A percentile compares a stretch with the other conserved stretches of the same genome.
Evolutionary conservation across 2,888 invertebrate genomes (phyloP).

Genomic region (Epistrophe eligans): DNA sequence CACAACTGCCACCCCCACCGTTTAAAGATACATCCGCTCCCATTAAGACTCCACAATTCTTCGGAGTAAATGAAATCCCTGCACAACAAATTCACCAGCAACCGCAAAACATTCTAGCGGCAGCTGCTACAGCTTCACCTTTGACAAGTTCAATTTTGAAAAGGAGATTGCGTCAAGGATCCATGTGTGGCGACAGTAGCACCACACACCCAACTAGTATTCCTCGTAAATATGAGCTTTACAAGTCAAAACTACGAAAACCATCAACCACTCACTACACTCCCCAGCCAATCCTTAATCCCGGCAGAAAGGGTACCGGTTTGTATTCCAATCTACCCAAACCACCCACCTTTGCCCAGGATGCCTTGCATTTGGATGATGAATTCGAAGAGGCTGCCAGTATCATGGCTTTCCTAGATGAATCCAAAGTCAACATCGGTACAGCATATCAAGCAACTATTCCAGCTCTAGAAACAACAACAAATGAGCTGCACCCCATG

Average conservation of each 20-base stretch:
- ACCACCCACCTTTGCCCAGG: slow-evolving; percentile 79
- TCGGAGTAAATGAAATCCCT: slow-evolving; percentile 33
- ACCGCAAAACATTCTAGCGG: slow-evolving; percentile 41
- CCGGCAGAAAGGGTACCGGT: slow-evolving; percentile 94
- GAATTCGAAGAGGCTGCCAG: slow-evolving; percentile 82
- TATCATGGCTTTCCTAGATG: slow-evolving; percentile 83
- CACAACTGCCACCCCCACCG: slow-evolving; percentile 59
- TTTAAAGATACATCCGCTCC: slow-evolving; percentile 80
- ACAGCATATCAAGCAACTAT: slow-evolving; percentile 93
- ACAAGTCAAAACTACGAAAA: slow-evolving; percentile 82
- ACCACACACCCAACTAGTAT: slow-evolving; percentile 40
- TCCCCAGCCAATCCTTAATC: slow-evolving; percentile 97
- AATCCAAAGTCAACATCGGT: slow-evolving; percentile 93
- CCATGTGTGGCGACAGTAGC: slow-evolving; percentile 38
- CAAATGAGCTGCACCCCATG: not conserved
- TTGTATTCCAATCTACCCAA: slow-evolving; percentile 85
- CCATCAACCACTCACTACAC: slow-evolving; percentile 88
- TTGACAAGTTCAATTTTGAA: slow-evolving; percentile 82
- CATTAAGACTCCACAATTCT: slow-evolving; percentile 39
- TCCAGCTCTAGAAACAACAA: slow-evolving; percentile 84
- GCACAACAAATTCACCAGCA: slow-evolving; percentile 31
- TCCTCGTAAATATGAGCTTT: slow-evolving; percentile 77
- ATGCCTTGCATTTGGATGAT: slow-evolving; percentile 82
- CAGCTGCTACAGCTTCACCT: slow-evolving; percentile 82
- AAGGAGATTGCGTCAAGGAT: slow-evolving; percentile 80